Evolutionary conservation across 2,113 vertebrate genomes (phyloP).

Genomic region (Progne subis): DNA sequence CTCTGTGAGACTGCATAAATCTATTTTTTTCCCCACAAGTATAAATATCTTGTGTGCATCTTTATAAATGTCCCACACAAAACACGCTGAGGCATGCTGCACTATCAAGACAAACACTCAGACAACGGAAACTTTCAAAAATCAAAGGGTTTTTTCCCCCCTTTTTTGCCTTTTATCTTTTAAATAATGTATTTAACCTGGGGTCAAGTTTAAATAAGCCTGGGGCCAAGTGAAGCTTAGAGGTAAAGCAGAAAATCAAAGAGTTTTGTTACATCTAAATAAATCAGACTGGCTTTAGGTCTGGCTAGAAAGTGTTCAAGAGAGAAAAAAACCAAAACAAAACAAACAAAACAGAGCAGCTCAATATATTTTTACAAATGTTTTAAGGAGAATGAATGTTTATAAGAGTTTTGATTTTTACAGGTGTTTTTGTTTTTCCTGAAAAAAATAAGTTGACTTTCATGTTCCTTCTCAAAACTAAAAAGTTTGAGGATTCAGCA

Average conservation of each 20-base stretch:
- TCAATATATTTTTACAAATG: background rate
- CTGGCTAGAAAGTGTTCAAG: background rate
- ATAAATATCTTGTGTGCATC: background rate
- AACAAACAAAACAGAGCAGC: background rate
- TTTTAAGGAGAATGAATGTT: background rate
- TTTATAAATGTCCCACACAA: background rate
- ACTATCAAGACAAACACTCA: background rate
- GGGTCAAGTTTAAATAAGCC: background rate
- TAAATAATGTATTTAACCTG: background rate
- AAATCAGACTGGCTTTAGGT: background rate
- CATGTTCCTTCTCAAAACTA: background rate
- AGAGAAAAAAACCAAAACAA: background rate
- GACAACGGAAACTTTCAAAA: background rate
- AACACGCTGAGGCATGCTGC: background rate
- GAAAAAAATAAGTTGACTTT: background rate
- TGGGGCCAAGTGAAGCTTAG: background rate
- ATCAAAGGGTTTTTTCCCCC: accelerated
- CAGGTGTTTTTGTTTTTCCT: background rate
- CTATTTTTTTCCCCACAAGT: background rate
- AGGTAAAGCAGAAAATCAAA: background rate
- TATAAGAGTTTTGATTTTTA: background rate
- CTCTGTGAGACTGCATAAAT: background rate
- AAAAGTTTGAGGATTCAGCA: background rate
- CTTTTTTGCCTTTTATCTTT: background rate
- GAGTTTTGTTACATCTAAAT: background rate